A percentile compares a stretch with the other conserved stretches of the same genome.
Evolutionary conservation across 1,140 invertebrate species (phyloP).

Genomic region (Panagrolaimus sp.): DNA sequence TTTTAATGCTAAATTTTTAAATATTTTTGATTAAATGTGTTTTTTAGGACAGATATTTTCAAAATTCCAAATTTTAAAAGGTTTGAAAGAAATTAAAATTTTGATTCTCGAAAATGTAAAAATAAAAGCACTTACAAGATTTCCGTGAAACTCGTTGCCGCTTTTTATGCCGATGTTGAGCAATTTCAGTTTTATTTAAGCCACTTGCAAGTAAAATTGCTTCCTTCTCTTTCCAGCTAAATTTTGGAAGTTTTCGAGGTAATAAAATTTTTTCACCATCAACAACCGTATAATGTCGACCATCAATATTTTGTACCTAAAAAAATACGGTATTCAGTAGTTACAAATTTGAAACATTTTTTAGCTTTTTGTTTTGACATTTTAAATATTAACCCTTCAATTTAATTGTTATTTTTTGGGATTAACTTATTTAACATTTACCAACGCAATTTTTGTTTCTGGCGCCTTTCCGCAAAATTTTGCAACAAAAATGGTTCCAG

Average conservation of each 20-base stretch:
- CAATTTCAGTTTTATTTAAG: neutral
- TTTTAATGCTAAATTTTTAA: neutral
- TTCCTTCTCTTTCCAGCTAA: conserved; percentile 8
- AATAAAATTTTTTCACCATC: conserved; percentile 6
- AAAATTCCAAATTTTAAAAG: conserved; percentile 1
- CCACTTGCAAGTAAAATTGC: conserved; percentile 1
- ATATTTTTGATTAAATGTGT: neutral
- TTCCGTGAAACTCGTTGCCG: neutral
- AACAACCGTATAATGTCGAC: neutral
- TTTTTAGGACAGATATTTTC: neutral
- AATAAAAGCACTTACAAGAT: neutral
- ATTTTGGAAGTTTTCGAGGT: neutral
- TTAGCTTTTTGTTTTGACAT: too few species aligned
- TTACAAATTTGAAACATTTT: too few species aligned
- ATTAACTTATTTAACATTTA: too few species aligned
- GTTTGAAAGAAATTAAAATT: too few species aligned
- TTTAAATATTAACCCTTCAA: too few species aligned
- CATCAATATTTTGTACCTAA: too few species aligned
- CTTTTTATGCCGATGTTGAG: neutral
- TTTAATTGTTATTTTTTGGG: too few species aligned
- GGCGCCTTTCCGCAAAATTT: too few species aligned
- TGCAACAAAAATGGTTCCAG: too few species aligned
- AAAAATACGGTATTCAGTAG: too few species aligned
- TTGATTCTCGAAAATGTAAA: too few species aligned
- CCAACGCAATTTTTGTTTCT: too few species aligned